Evolutionary conservation across 2,888 invertebrate genomes (phyloP).

Genomic region (Lasioglossum villosulum): DNA sequence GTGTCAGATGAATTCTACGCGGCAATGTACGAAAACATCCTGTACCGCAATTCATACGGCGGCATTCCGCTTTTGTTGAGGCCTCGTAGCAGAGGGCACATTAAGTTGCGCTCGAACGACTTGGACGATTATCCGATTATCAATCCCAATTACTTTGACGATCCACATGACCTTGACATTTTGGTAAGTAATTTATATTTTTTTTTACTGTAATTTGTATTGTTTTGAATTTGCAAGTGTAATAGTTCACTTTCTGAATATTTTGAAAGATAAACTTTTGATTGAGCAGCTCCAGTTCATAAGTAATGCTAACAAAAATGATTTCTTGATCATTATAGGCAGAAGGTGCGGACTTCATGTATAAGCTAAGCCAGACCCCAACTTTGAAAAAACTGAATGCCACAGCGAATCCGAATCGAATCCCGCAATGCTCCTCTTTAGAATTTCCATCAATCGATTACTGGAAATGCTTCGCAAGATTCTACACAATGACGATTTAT

Average conservation of each 20-base stretch:
- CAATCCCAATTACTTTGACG: constrained; percentile 93
- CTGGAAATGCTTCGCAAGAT: constrained; percentile 90
- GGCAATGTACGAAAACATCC: constrained; percentile 7
- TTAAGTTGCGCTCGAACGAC: constrained; percentile 89
- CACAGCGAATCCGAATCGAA: constrained; percentile 23
- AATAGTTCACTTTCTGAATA: neutral
- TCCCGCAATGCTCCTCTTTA: constrained; percentile 33
- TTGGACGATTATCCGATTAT: constrained; percentile 89
- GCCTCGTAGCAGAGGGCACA: constrained; percentile 75
- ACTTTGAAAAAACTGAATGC: constrained; percentile 35
- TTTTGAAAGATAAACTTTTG: neutral
- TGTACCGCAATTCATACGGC: constrained; percentile 18
- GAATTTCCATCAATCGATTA: constrained; percentile 83
- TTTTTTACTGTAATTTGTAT: too few species aligned
- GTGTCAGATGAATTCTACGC: neutral
- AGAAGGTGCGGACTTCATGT: neutral
- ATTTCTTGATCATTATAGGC: neutral
- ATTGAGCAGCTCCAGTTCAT: neutral
- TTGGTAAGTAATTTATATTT: neutral
- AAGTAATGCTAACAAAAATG: neutral
- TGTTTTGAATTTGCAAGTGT: neutral
- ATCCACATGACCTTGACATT: constrained; percentile 89
- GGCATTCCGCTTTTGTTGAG: constrained; percentile 43
- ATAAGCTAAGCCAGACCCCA: constrained; percentile 19
- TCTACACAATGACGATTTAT: constrained; percentile 92